A percentile compares a stretch with the other conserved stretches of the same genome.
These are phyloP conservation scores for Zaprionus tsacasi DNA, from an alignment of 1,140 invertebrate genomes.

Conservation along the genomic window DNA sequence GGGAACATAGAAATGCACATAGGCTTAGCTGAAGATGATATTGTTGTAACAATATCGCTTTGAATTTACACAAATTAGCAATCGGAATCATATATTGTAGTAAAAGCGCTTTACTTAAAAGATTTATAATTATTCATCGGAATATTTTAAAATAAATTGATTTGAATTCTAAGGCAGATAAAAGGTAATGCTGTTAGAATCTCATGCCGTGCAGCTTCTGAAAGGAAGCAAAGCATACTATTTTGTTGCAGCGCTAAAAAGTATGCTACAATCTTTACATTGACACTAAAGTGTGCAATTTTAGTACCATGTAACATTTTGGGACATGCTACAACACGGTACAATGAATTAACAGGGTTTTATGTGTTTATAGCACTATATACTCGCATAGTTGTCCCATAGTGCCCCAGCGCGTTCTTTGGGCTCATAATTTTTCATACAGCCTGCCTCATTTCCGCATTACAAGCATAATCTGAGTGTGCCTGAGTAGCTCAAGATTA, in stretches of 20 bases:
- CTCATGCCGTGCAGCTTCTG: neutral
- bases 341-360: neutral
- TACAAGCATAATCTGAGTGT: constrained; percentile 39
- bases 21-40: neutral
- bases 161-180: neutral
- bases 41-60: neutral
- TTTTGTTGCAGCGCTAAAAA: neutral
- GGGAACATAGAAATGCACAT: neutral
- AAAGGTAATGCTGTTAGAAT: neutral
- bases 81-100: neutral
- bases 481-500: constrained; percentile 31
- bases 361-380: neutral
- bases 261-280: constrained; percentile 1
- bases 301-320: neutral
- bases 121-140: too few species aligned
- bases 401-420: constrained; percentile 2
- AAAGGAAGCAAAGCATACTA: neutral
- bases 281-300: neutral
- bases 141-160: too few species aligned
- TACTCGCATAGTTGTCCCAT: neutral
- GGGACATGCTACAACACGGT: neutral
- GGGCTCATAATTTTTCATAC: constrained; percentile 28
- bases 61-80: neutral
- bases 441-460: constrained; percentile 37
- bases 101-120: too few species aligned